Percentiles rank a stretch among this genome's conserved stretches.
Evolutionary conservation across 1,140 invertebrate species (phyloP).

Genomic region (Zaprionus capensis): DNA sequence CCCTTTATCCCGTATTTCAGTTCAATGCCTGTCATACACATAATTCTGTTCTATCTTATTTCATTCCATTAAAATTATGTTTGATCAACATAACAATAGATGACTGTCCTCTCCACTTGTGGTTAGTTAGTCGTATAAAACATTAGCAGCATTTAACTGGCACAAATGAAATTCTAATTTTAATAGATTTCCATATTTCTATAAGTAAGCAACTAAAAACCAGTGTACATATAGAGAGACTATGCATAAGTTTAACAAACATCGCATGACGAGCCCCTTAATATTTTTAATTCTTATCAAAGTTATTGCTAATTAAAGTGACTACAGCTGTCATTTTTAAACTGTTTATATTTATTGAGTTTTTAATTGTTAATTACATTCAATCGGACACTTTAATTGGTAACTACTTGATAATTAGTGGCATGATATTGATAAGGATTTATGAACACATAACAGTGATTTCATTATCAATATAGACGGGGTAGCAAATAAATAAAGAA

Average conservation of each 20-base stretch:
- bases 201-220: too few relatives aligned
- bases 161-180: too few relatives aligned
- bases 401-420: background rate
- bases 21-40: too few relatives aligned
- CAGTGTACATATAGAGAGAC: too few relatives aligned
- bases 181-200: too few relatives aligned
- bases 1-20: too few relatives aligned
- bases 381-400: background rate
- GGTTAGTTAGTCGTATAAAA: background rate
- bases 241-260: too few relatives aligned
- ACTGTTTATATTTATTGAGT: background rate
- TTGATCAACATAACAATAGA: background rate
- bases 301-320: too few relatives aligned
- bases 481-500: background rate
- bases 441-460: background rate
- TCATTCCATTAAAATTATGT: background rate
- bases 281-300: too few relatives aligned
- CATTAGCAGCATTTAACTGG: too few relatives aligned
- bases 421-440: background rate
- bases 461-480: background rate
- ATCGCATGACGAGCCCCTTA: background rate
- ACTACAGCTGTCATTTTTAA: background rate
- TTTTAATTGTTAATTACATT: background rate
- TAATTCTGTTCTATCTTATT: background rate
- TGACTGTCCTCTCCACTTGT: background rate